Conservation (phyloP, 2,797 vertebrate genomes). For the Malacoraja senta region DNA sequence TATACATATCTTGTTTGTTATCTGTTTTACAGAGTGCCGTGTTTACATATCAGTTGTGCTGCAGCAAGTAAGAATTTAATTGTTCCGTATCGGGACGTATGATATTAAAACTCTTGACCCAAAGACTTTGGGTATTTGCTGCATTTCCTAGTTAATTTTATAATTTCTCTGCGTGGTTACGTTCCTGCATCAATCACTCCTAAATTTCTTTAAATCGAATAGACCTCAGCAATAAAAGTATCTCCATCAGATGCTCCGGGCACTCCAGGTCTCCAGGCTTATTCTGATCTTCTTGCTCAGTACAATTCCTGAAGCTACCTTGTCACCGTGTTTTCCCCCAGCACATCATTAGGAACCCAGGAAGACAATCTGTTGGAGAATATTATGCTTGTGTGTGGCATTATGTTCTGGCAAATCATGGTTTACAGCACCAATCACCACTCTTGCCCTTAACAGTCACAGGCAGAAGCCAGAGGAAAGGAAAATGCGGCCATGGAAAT, state of each 20-base stretch:
- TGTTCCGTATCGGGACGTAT: too few relatives aligned
- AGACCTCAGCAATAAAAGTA: background rate
- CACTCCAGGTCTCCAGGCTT: background rate
- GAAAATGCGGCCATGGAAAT: background rate
- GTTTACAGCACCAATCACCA: background rate
- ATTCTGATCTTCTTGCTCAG: background rate
- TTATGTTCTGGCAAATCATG: background rate
- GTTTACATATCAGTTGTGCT: too few relatives aligned
- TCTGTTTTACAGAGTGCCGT: too few relatives aligned
- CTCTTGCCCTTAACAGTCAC: background rate
- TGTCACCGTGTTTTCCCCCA: background rate
- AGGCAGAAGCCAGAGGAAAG: background rate
- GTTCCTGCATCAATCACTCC: too few relatives aligned
- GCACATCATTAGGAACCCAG: background rate
- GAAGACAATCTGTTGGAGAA: background rate
- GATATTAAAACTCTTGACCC: background rate
- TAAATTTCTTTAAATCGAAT: background rate
- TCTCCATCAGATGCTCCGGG: background rate
- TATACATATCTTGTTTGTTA: too few relatives aligned
- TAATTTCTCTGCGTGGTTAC: background rate
- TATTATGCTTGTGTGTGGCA: background rate
- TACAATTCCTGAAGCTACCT: background rate
- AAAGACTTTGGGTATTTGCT: background rate
- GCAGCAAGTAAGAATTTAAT: too few relatives aligned
- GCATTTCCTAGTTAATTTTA: background rate